A percentile compares a stretch with the other conserved stretches of the same genome.
Conservation (phyloP, 2,113 vertebrate species). For the Ivindomyrus marchei region DNA sequence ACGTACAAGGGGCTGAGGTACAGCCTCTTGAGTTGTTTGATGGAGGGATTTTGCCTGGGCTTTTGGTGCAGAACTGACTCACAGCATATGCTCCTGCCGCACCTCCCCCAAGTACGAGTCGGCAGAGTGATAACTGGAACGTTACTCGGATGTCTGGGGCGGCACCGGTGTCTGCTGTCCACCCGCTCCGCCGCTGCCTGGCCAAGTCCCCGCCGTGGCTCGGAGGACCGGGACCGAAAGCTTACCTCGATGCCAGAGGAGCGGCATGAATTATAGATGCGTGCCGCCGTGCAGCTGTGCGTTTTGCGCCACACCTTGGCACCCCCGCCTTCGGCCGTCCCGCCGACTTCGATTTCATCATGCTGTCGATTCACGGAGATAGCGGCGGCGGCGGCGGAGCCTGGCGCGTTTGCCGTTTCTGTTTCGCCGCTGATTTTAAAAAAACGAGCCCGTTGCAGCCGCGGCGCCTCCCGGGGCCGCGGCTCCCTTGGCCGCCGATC, state of each 20-base stretch:
- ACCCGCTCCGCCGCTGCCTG: constrained; percentile 28
- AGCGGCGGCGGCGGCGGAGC: not conserved
- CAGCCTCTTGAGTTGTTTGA: not conserved
- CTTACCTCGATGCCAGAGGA: constrained; percentile 22
- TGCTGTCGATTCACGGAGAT: constrained; percentile 12
- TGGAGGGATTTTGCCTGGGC: constrained; percentile 42
- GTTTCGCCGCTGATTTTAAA: constrained; percentile 32
- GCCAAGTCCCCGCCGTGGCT: constrained; percentile 22
- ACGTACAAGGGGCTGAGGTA: constrained; percentile 27
- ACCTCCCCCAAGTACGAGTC: not conserved
- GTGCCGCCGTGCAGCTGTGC: not conserved
- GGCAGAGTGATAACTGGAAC: not conserved
- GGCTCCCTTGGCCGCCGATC: constrained; percentile 43
- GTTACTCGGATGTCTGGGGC: constrained; percentile 47
- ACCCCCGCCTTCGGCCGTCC: not conserved
- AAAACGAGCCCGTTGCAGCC: constrained; percentile 28
- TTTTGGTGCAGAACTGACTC: constrained; percentile 61
- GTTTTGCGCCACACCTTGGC: not conserved
- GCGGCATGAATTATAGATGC: constrained; percentile 10
- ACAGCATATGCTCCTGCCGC: constrained; percentile 63
- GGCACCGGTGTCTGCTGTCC: constrained; percentile 40
- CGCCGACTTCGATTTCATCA: not conserved
- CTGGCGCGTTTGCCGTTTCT: constrained; percentile 26
- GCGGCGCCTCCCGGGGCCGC: constrained; percentile 40
- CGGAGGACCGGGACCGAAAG: constrained; percentile 15